Evolutionary conservation across 1,140 invertebrate genomes (phyloP), one percentile per base, ranked within the genome.

Genomic region (Calephelis nemesis): DNA sequence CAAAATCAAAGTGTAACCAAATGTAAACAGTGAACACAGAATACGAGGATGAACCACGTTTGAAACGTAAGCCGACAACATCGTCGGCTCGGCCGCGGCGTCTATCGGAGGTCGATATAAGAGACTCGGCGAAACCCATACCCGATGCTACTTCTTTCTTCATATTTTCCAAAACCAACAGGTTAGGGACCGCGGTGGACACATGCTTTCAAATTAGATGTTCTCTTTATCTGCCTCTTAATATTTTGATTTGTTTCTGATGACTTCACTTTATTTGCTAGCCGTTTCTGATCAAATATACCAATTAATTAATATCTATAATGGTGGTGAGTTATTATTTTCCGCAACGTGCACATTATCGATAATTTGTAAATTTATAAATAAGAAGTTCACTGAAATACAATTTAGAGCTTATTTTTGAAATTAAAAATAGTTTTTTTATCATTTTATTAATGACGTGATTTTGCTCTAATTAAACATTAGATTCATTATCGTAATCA

Each of bases 81-180:
- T 90, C 86, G 15, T 92, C 96, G 71, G 96, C 94, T 78, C 94
- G 97, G 80, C 98, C 98, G 67, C 93, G 98, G 67, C 94, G 98
- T 74, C 95, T 98, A 93, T 98, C 98, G 30, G 97, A 99, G 90
- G 94, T 98, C 78, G 97, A 96, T 91, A 96, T 96, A 76, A 94
- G 95, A 69, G 97, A 95, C 82, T 95, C 97, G 93, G 95, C 96
- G 88, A 97, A 98, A 92, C 98, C 98, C 60, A 99, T 99, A 82
- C 99, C 99, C 72, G 95, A 96, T 80, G 97, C 95, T 76, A 95
- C 95, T 82, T 97, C 98, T 65, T 98, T 99, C 92, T 99, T 99
- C 94, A 95, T 99, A 88, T 98, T 99, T 94, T 96, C 96, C 74
- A 95, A 96, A 88, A 97, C 95, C 48, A 99, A 99, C 95, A 97